Base-by-base conservation (phyloP, 2,797 vertebrate genomes). In the Propithecus perrieri region DNA sequence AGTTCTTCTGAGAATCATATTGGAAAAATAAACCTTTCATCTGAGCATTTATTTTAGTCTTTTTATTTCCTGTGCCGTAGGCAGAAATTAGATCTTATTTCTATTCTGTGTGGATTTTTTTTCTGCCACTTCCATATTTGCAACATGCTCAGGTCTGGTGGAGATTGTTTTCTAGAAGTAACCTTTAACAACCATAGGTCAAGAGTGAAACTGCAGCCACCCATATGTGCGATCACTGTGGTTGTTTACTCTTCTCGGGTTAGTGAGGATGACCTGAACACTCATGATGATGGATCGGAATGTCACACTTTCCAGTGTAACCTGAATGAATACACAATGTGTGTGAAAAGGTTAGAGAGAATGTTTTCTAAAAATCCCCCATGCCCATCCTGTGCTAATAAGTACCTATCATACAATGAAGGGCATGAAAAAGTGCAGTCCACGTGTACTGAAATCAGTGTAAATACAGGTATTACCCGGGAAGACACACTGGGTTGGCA, bases 11-110 rank as follows among this genome's bases (percentile, higher is more conserved):
- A 92, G 50, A 92, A 71, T 88, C 69, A 87, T 85, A 76, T 61
- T 85, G 75, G 85, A 87, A 93, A 96, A 92, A 74, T 59, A 95
- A 89, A 88, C 26, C 61, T 95, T 94, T 95, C 63, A 94, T 89
- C 41, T 22, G 13, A 87, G 30, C 69, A 95, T 96, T 92, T 95
- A 69, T 84, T 95, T 95, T 67, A 67, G 78, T 76, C 33, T 80
- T 72, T 89, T 96, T 63, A 90, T 91, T 63, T 93, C 80, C 43
- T 95, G 69, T 92, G 33, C 89, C 83, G 46, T 26, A 53, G 46
- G 33, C 26, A 86, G 43, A 89, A 75, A 84, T 28, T 59, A 71
- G n/a, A 79, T 91, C 38, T 76, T 78, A 87, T 67, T 33, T 92
- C 18, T 75, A 63, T 55, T 76, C 50, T 46, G 18, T 41, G 63